These are phyloP conservation scores for Lutraria rhynchaena DNA, from an alignment of 1,140 invertebrate species.

Conservation along the genomic window DNA sequence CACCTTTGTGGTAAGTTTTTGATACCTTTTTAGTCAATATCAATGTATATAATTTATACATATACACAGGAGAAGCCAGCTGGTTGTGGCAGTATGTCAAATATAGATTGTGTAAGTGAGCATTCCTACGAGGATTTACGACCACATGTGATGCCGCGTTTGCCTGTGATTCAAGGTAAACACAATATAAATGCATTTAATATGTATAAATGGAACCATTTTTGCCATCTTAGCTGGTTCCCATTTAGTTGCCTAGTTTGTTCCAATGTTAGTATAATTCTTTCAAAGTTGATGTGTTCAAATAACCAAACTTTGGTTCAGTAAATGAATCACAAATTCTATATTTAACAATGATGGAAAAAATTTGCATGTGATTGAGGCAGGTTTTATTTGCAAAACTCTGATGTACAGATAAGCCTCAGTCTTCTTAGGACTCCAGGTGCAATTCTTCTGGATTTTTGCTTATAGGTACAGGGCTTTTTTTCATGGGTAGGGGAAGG, in stretches of 20 bases:
- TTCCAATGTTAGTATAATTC: background rate
- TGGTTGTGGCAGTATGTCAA: no score
- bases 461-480: no score
- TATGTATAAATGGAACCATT: background rate
- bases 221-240: background rate
- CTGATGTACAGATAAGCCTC: no score
- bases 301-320: background rate
- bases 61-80: background rate
- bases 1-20: background rate
- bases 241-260: background rate
- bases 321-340: background rate
- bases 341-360: background rate
- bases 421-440: no score
- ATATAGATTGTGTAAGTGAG: background rate
- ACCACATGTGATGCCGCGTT: background rate
- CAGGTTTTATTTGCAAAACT: no score
- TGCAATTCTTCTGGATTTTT: no score
- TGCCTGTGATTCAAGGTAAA: constrained; percentile 9
- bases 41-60: background rate
- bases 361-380: no score
- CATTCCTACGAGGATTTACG: background rate
- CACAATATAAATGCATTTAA: background rate
- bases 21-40: background rate
- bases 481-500: no score
- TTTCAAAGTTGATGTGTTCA: background rate